These are phyloP conservation scores for Cylindroiulus punctatus DNA, from an alignment of 2,888 invertebrate species.

Conservation along the genomic window DNA sequence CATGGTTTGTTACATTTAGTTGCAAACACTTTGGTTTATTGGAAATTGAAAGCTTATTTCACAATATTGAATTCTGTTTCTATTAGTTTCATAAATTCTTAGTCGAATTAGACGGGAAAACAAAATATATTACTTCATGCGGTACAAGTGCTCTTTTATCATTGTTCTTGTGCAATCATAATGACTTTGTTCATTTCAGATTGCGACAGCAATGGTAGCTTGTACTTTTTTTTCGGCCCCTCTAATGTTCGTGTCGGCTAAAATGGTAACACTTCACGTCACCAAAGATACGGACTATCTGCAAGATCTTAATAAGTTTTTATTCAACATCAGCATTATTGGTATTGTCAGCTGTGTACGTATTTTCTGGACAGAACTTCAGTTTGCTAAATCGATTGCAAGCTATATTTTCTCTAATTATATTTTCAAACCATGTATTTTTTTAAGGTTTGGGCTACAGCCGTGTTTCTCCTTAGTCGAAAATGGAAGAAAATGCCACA, in stretches of 20 bases:
- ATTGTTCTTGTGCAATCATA: not conserved
- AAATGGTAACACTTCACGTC: conserved; percentile 85
- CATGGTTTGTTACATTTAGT: too few relatives aligned
- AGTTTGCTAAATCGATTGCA: not conserved
- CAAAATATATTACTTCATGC: too few relatives aligned
- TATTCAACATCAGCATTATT: conserved; percentile 84
- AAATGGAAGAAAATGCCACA: conserved; percentile 84
- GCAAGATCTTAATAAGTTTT: conserved; percentile 79
- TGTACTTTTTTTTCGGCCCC: conserved; percentile 95
- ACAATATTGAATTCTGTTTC: too few relatives aligned
- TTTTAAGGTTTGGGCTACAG: conserved; percentile 75
- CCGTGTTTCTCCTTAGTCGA: conserved; percentile 78
- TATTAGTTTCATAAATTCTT: too few relatives aligned
- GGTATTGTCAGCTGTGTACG: conserved; percentile 77
- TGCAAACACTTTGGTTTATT: too few relatives aligned
- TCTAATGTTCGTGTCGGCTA: conserved; percentile 93
- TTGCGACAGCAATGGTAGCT: conserved; percentile 93
- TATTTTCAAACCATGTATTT: not conserved
- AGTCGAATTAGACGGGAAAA: too few relatives aligned
- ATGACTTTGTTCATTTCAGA: conserved; percentile 68
- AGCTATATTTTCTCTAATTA: not conserved
- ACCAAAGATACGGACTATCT: conserved; percentile 77
- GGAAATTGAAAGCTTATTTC: too few relatives aligned
- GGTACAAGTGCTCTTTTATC: too few relatives aligned
- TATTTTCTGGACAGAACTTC: conserved; percentile 55